These are phyloP conservation scores for Mactromeris polynyma DNA, from an alignment of 2,888 invertebrate species.

Conservation along the genomic window DNA sequence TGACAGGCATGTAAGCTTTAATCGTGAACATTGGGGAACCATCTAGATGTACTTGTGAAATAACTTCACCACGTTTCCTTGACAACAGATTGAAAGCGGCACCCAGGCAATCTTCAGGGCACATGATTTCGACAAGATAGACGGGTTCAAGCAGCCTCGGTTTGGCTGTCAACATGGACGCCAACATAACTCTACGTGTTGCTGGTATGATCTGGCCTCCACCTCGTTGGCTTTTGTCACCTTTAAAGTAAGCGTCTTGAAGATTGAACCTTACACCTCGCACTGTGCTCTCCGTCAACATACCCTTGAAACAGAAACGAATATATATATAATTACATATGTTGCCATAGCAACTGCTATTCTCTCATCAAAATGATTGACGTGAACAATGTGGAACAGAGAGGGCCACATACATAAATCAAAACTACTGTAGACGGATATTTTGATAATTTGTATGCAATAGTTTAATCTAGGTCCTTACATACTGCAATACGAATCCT, in stretches of 20 bases:
- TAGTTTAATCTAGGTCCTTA: too few species aligned
- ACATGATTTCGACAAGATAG: slow-evolving; percentile 98
- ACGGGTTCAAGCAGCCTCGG: slow-evolving; percentile 99
- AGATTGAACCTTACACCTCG: slow-evolving; percentile 98
- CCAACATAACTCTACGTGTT: slow-evolving; percentile 98
- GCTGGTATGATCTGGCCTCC: slow-evolving; percentile 99
- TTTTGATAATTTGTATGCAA: too few species aligned
- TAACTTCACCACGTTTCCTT: slow-evolving; percentile 96
- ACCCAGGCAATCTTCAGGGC: slow-evolving; percentile 97
- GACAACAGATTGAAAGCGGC: slow-evolving; percentile 99
- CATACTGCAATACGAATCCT: too few species aligned
- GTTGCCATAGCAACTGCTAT: too few species aligned
- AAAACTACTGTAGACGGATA: too few species aligned
- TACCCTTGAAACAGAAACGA: slow-evolving; percentile 90
- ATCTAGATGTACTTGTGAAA: slow-evolving; percentile 97
- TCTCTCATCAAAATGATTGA: too few species aligned
- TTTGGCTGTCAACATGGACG: slow-evolving; percentile 96
- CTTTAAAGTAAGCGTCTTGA: slow-evolving; percentile 98
- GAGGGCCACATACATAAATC: too few species aligned
- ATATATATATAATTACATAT: neutral
- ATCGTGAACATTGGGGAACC: slow-evolving; percentile 99
- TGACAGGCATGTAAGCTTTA: slow-evolving; percentile 99
- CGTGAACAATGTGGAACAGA: too few species aligned
- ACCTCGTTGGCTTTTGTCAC: slow-evolving; percentile 99
- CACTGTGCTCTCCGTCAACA: slow-evolving; percentile 98